Conservation (phyloP, 2,888 invertebrate genomes). For the Leucophora obtusa region DNA sequence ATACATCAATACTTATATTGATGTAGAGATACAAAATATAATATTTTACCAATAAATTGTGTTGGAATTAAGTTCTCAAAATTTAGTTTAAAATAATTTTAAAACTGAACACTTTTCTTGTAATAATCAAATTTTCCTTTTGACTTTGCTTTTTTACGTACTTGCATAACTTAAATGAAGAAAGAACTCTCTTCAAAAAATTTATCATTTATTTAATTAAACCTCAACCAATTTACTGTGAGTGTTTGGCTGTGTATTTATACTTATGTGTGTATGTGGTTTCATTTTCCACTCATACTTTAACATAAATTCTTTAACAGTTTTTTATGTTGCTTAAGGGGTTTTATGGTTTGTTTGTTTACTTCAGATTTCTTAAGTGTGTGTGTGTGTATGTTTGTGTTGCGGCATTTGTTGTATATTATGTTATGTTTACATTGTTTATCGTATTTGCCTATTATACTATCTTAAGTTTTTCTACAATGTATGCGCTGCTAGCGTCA, state of each 20-base stretch:
- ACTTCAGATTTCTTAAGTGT: slow-evolving; percentile 23
- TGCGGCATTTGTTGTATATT: slow-evolving; percentile 24
- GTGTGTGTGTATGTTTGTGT: neutral
- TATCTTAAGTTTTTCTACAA: slow-evolving; percentile 25
- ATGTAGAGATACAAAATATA: no score
- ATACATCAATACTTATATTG: no score
- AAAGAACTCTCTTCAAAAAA: slow-evolving; percentile 3
- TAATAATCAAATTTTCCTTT: slow-evolving; percentile 23
- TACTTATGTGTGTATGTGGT: neutral
- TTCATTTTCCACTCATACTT: neutral
- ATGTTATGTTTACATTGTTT: slow-evolving; percentile 35
- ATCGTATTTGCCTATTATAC: slow-evolving; percentile 40
- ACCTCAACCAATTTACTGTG: slow-evolving; percentile 49
- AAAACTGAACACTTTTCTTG: neutral
- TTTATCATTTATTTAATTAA: slow-evolving; percentile 60
- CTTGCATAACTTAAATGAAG: neutral
- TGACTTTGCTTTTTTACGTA: slow-evolving; percentile 15
- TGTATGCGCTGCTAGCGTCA: neutral
- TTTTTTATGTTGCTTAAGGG: slow-evolving; percentile 45
- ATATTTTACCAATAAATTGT: no score
- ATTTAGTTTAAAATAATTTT: no score
- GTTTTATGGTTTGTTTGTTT: slow-evolving; percentile 28
- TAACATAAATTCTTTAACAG: neutral
- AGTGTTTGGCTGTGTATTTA: no score
- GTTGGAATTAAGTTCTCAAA: no score